Evolutionary conservation across 2,888 invertebrate genomes (phyloP).

Genomic region (Lasius platythorax): DNA sequence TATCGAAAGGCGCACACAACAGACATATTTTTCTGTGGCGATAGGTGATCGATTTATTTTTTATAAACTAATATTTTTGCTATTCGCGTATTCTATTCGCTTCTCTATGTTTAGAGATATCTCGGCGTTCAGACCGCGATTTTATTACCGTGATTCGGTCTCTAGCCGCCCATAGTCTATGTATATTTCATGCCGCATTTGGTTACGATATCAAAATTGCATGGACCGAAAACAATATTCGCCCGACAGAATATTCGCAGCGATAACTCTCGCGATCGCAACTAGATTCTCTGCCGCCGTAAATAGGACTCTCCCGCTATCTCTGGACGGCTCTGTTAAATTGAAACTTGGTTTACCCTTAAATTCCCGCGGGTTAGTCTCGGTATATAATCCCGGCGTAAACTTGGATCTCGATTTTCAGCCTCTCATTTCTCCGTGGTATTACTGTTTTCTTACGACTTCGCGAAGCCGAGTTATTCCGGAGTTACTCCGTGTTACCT

Average conservation of each 20-base stretch:
- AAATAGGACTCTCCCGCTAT: conserved; percentile 29
- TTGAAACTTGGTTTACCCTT: conserved; percentile 51
- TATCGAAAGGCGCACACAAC: not conserved
- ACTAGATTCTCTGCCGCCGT: conserved; percentile 9
- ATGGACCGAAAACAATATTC: conserved; percentile 9
- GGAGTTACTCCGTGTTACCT: conserved; percentile 13
- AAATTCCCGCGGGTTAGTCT: conserved; percentile 47
- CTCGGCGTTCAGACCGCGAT: not conserved
- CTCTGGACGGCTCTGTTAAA: conserved; percentile 32
- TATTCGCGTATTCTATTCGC: not conserved
- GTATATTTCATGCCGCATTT: conserved; percentile 8
- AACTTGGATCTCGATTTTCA: conserved; percentile 48
- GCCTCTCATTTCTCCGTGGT: conserved; percentile 38
- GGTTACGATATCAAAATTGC: conserved; percentile 21
- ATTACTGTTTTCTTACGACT: conserved; percentile 43
- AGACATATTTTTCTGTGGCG: not conserved
- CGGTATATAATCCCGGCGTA: conserved; percentile 39
- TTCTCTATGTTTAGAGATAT: not conserved
- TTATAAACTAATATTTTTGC: not conserved
- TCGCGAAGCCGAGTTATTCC: conserved; percentile 43
- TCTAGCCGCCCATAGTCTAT: not conserved
- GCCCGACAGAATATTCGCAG: not conserved
- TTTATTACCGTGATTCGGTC: not conserved
- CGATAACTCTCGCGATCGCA: conserved; percentile 24
- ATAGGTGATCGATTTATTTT: not conserved